Evolutionary conservation across 2,113 vertebrate genomes (phyloP), one percentile per base, ranked within the genome.

Genomic region (Chaetodon auriga): DNA sequence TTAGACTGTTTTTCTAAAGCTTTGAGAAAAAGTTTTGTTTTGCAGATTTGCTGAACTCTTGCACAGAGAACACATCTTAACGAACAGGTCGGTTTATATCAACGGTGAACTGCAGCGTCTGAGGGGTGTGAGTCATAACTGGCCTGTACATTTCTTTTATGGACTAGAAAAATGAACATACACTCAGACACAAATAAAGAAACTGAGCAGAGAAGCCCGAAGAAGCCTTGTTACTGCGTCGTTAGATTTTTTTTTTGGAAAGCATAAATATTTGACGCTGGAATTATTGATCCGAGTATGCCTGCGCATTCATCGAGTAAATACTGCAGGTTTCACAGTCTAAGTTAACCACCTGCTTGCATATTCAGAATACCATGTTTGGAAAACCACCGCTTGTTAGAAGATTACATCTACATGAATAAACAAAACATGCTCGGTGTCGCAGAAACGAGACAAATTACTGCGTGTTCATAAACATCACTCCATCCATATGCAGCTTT

Each of bases 21-120:
- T 74, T 62, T 23, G 25, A 61, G 66, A 1, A 30, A 62, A 87
- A 68, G 64, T 89, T 93, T 86, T 88, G 62, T 74, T 72, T 88
- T 15, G 81, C 68, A 78, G 68, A 88, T 78, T 18, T 68, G 46
- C 74, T 78, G 45, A 25, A 58, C 16, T 14, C 30, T 1, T 72
- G 66, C 57, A 41, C 46, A 77, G 21, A 62, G 15, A 73, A 71
- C 46, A 16, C 49, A 6, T 13, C 41, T 73, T 46, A 21, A 58
- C 78, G 66, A 80, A 77, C 0, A 71, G 79, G 74, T 83, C 74
- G 36, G 10, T n/a, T 70, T 21, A 13, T 35, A 81, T 78, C 45
- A 38, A 36, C 36, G 13, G 1, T 25, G 51, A 69, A 61, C 77
- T 10, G 2, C 46, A 48, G 45, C 45, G 43, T 74, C 69, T 76